Evolutionary conservation across 2,113 vertebrate genomes (phyloP).

Genomic region (Paedocypris sp.): DNA sequence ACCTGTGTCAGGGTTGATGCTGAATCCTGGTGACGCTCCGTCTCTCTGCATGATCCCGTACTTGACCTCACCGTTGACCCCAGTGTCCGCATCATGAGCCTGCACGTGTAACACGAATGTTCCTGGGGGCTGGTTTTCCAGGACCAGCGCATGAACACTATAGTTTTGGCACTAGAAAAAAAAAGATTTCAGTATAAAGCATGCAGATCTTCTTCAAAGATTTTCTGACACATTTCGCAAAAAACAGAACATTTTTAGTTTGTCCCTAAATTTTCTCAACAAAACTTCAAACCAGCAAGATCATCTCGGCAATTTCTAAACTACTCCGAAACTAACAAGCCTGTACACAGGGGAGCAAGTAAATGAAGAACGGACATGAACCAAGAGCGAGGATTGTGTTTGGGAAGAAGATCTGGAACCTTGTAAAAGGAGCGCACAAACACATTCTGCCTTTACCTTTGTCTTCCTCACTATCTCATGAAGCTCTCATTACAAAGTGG

Average conservation of each 20-base stretch:
- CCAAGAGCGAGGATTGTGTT: not conserved
- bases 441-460: not conserved
- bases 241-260: no score
- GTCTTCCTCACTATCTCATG: conserved; percentile 7
- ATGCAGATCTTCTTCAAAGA: no score
- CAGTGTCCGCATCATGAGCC: conserved; percentile 72
- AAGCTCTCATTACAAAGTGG: conserved; percentile 16
- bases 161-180: conserved; percentile 71
- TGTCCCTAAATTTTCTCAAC: no score
- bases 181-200: conserved; percentile 14
- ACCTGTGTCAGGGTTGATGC: conserved; percentile 74
- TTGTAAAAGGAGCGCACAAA: conserved; percentile 2
- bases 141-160: conserved; percentile 65
- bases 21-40: conserved; percentile 63
- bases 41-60: conserved; percentile 79
- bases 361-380: not conserved
- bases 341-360: not conserved
- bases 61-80: conserved; percentile 75
- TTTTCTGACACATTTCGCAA: no score
- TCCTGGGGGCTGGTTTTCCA: conserved; percentile 76
- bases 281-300: no score
- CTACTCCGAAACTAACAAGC: no score
- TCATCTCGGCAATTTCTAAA: no score
- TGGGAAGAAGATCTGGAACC: not conserved
- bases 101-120: conserved; percentile 65